These are phyloP conservation scores for Therioaphis trifolii DNA, from an alignment of 2,888 invertebrate genomes.

Conservation along the genomic window DNA sequence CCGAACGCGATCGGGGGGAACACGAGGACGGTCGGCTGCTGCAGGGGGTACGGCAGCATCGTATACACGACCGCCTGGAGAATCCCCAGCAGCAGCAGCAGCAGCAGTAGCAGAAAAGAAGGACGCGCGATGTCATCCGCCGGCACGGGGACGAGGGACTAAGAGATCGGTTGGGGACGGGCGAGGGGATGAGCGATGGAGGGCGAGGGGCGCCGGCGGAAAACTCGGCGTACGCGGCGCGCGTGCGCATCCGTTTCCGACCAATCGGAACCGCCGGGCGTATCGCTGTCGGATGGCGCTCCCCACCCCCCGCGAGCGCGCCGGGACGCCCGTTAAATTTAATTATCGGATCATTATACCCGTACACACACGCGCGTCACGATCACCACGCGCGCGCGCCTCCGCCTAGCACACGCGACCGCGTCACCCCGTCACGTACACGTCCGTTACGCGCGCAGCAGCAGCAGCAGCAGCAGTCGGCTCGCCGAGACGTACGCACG, in stretches of 20 bases:
- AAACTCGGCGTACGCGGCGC: constrained; percentile 50
- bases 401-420: no score
- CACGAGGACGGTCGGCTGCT: background rate
- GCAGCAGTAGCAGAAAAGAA: constrained; percentile 39
- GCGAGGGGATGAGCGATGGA: background rate
- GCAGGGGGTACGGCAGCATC: background rate
- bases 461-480: constrained; percentile 5
- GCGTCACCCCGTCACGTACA: no score
- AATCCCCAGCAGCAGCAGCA: constrained; percentile 29
- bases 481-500: background rate
- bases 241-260: constrained; percentile 63
- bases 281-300: constrained; percentile 50
- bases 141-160: background rate
- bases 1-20: background rate
- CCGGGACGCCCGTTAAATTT: constrained; percentile 62
- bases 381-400: constrained; percentile 16
- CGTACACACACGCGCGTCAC: constrained; percentile 10
- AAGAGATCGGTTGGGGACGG: no score
- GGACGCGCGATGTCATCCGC: constrained; percentile 47
- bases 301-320: constrained; percentile 14
- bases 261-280: constrained; percentile 64
- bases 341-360: constrained; percentile 64
- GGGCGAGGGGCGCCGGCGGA: constrained; percentile 13
- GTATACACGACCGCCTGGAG: background rate
- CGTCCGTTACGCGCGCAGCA: background rate